phyloP scores from a whole-genome alignment of 2,113 vertebrate genomes.

The Salvator merianae region DNA sequence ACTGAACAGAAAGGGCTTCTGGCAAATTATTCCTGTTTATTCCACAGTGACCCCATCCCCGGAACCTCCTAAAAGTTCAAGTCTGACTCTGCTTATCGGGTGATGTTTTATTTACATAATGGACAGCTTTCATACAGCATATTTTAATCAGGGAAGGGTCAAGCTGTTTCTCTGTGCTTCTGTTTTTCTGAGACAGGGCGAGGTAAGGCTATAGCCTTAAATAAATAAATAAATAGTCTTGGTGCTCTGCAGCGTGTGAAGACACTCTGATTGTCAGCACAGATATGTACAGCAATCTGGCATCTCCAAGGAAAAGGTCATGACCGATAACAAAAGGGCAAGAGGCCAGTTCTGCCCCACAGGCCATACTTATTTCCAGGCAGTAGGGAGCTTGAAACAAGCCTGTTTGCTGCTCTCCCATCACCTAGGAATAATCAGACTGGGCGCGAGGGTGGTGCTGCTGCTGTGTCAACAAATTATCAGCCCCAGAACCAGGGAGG shows the following conservation, averaged over 20 bases:
- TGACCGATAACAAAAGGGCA: conserved; percentile 26
- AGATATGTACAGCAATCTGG: conserved; percentile 6
- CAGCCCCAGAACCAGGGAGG: background rate
- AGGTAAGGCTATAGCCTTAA: background rate
- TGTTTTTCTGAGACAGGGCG: background rate
- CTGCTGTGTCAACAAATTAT: conserved; percentile 14
- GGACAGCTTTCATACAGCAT: background rate
- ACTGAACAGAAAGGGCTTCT: too few relatives aligned
- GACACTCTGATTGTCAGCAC: background rate
- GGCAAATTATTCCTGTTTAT: background rate
- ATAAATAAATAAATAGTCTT: background rate
- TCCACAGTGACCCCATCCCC: background rate
- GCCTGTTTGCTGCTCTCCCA: background rate
- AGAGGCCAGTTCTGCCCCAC: background rate
- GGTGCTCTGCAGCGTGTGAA: background rate
- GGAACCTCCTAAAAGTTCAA: background rate
- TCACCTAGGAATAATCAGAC: conserved; percentile 8
- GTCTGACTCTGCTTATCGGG: too few relatives aligned
- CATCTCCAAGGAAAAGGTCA: conserved; percentile 6
- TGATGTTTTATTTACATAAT: background rate
- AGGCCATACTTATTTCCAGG: background rate
- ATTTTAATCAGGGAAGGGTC: background rate
- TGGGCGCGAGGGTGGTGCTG: too few relatives aligned
- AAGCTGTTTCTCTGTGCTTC: background rate
- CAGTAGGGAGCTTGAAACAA: background rate